Conservation (phyloP, 2,113 vertebrate genomes). For the Tachysurus fulvidraco region DNA sequence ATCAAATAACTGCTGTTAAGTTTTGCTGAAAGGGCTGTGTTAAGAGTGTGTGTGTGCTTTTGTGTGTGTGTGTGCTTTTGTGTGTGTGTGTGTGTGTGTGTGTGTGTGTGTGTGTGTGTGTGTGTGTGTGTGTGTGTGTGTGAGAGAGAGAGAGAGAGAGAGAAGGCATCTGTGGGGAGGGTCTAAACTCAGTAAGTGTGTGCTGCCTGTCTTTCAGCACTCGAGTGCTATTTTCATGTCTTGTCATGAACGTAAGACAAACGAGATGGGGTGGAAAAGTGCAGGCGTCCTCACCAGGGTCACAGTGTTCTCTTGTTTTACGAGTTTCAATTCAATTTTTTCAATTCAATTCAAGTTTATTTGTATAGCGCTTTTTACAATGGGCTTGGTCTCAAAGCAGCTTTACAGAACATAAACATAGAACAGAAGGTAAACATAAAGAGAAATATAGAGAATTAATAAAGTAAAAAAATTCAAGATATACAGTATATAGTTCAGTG, state of each 20-base stretch:
- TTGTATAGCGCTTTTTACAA: too few relatives aligned
- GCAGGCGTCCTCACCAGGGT: background rate
- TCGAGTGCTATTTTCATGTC: background rate
- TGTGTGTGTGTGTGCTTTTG: too few relatives aligned
- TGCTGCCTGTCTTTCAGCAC: slow-evolving; percentile 7
- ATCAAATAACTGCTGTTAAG: background rate
- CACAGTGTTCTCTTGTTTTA: background rate
- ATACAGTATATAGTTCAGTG: too few relatives aligned
- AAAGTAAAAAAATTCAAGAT: too few relatives aligned
- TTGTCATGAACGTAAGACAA: background rate
- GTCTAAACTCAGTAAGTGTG: background rate
- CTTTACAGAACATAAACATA: too few relatives aligned
- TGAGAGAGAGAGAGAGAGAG: background rate
- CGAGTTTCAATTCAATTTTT: too few relatives aligned
- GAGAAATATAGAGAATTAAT: too few relatives aligned
- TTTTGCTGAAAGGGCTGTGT: background rate
- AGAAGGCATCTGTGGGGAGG: background rate
- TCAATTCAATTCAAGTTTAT: too few relatives aligned
- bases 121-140: background rate
- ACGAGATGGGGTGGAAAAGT: background rate
- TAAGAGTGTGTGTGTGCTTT: background rate
- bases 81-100: too few relatives aligned
- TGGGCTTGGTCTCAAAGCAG: too few relatives aligned
- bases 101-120: background rate
- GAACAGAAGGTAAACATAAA: too few relatives aligned